Base-by-base conservation (phyloP, 2,888 invertebrate species). In the Epiblema foenella region DNA sequence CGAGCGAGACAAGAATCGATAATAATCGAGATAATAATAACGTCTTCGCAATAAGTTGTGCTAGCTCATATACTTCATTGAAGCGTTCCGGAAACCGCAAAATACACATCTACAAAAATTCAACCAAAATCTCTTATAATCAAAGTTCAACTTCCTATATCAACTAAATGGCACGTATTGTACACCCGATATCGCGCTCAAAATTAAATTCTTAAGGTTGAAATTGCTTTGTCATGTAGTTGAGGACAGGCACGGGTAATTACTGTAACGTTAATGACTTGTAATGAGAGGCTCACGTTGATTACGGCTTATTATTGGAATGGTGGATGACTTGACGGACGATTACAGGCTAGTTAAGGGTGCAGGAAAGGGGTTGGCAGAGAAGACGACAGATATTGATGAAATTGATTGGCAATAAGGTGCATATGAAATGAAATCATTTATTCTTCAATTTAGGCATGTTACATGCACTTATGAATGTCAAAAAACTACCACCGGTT, bases 231-330 rank as follows among this genome's bases (percentile, higher is more conserved):
- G 8, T 8, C 46, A 12, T 42, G 42, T 15, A 42, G 42, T 42
- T 29, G 7, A 33, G 33, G 33, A n/a, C 46, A 46, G 42, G 42
- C 15, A 46, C 15, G 15, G 46, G 46, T 46, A 46, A 46, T 46
- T 46, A 46, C 46, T n/a, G 46, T 46, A 46, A n/a, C 46, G n/a
- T n/a, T 46, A 46, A 46, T n/a, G n/a, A n/a, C n/a, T n/a, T 46
- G 46, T 46, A 46, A 46, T 46, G 46, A 46, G 42, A 42, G 46
- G n/a, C n/a, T n/a, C n/a, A n/a, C 4, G 46, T 46, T 46, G 46
- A 46, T 46, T 46, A n/a, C 46, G 46, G 46, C 46, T 46, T 46
- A 46, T 46, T n/a, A 46, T n/a, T 4, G 42, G 46, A 46, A 46
- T n/a, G 46, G 42, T 46, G 46, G 46, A 7, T 46, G 46, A 46